These are phyloP conservation scores for Ciconia boyciana DNA, from an alignment of 2,113 vertebrate genomes.

Conservation along the genomic window DNA sequence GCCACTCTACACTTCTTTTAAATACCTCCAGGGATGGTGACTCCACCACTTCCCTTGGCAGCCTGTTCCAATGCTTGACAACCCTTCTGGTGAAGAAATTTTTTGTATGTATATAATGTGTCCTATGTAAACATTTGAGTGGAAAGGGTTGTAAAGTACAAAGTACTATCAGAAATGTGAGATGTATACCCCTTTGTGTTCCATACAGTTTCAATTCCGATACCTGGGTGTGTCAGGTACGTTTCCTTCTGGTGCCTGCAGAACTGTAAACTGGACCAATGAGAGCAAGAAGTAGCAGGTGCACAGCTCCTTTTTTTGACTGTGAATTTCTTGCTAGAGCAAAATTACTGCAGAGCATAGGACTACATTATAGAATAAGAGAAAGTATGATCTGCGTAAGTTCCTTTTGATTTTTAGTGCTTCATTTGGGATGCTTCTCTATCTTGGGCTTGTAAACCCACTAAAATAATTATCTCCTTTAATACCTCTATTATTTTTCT, in stretches of 20 bases:
- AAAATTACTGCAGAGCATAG: background rate
- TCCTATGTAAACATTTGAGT: background rate
- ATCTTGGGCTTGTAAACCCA: background rate
- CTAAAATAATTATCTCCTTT: background rate
- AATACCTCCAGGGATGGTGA: background rate
- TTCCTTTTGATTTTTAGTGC: background rate
- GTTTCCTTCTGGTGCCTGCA: background rate
- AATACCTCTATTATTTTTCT: background rate
- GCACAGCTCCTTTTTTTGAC: background rate
- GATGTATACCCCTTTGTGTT: background rate
- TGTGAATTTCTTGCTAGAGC: background rate
- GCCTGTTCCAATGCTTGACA: background rate
- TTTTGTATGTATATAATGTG: background rate
- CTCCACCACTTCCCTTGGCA: background rate
- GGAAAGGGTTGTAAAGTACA: background rate
- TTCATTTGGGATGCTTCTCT: background rate
- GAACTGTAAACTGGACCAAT: background rate
- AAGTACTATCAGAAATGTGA: background rate
- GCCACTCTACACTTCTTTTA: background rate
- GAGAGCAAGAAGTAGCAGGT: background rate
- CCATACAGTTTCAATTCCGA: background rate
- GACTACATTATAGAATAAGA: background rate
- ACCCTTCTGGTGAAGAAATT: background rate
- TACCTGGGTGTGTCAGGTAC: background rate
- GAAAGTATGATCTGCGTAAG: background rate